Evolutionary conservation across 2,113 vertebrate genomes (phyloP), one percentile per base, ranked within the genome.

Genomic region (Ranitomeya variabilis): DNA sequence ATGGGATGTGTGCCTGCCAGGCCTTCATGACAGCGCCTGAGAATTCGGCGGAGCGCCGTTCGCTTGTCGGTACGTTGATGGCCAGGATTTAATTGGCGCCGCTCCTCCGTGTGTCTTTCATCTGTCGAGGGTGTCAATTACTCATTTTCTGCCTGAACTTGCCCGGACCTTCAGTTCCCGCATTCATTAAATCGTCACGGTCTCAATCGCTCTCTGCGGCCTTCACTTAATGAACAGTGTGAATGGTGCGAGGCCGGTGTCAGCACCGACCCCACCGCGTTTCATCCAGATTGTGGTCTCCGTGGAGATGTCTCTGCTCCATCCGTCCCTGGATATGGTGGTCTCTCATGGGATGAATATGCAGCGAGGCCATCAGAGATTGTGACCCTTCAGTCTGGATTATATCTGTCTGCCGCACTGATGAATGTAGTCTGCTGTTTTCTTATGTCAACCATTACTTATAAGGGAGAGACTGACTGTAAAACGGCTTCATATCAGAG

Each of bases 121-220:
- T 74, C 80, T 76, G 67, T 88, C 79, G 45, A 13, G 37, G 16
- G 21, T 78, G 80, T 88, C 80, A 57, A 67, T 84, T 83, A 84
- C 87, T 83, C 13, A 57, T 57, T 88, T 83, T 88, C n/a, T 14
- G 87, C 87, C 71, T 83, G 80, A 66, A 77, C 80, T 88, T 78
- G 87, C 71, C 69, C 18, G 31, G 19, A 26, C 59, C 18, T 74
- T 21, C 18, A 59, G 12, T 87, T 73, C 79, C 16, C 69, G 18
- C 80, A 10, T 83, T 88, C 80, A 84, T 83, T 83, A 88, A 66
- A 84, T 67, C n/a, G 6, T 78, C 69, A n/a, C 23, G 11, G 10
- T 54, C 69, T 55, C 57, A 66, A 64, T 88, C 87, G 37, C 69
- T 26, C 55, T 76, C 19, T 54, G 80, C 14, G 7, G 59, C 64